phyloP scores from a whole-genome alignment of 2,797 vertebrate genomes.

The Oreonectes daqikongensis region DNA sequence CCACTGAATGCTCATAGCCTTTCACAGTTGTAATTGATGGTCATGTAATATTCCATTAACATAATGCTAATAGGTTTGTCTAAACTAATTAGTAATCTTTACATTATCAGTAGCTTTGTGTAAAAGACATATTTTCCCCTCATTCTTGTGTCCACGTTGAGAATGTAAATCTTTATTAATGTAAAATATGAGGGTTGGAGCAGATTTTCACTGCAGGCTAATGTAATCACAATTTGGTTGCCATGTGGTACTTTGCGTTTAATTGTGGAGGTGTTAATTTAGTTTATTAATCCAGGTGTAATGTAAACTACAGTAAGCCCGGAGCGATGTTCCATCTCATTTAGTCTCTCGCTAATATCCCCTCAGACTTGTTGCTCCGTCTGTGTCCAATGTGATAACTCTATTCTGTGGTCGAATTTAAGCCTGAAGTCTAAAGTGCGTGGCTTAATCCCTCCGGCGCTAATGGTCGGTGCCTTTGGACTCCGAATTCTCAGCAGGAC shows the following conservation, averaged over 20 bases:
- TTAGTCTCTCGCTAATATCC: conserved; percentile 38
- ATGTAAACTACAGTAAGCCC: conserved; percentile 41
- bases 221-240: conserved; percentile 11
- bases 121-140: not conserved
- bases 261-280: conserved; percentile 40
- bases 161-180: not conserved
- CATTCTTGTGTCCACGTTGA: not conserved
- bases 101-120: conserved; percentile 20
- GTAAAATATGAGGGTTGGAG: conserved; percentile 10
- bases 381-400: conserved; percentile 53
- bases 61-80: conserved; percentile 13
- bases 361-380: conserved; percentile 46
- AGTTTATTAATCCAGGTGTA: conserved; percentile 46
- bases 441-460: conserved; percentile 31
- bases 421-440: conserved; percentile 33
- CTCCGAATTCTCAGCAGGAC: conserved; percentile 8
- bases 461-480: conserved; percentile 3
- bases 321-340: conserved; percentile 40
- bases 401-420: conserved; percentile 39
- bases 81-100: conserved; percentile 11
- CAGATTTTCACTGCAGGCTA: conserved; percentile 31
- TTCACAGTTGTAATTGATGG: conserved; percentile 6
- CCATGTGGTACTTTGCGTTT: conserved; percentile 23
- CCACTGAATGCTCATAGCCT: not conserved
- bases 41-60: conserved; percentile 23